Conservation (phyloP, 2,888 invertebrate genomes). For the Timema cristinae region DNA sequence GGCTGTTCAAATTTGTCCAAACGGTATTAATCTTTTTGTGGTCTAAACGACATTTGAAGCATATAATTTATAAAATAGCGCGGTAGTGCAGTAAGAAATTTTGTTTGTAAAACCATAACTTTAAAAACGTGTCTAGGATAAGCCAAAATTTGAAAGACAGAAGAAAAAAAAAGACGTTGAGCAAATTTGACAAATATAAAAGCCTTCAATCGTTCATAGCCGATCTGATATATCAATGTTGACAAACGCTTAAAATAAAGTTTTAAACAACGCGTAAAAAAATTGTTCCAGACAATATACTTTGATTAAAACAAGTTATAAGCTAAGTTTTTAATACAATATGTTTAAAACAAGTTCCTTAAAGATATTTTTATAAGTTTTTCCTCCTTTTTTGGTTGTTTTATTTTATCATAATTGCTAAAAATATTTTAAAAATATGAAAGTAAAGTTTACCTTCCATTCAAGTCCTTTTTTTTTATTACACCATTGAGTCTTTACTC, state of each 20-base stretch:
- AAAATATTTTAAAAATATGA: neutral
- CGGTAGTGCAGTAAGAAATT: too few relatives aligned
- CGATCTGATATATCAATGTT: neutral
- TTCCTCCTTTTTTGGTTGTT: neutral
- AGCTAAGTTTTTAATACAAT: neutral
- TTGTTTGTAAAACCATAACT: too few relatives aligned
- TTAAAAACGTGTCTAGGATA: too few relatives aligned
- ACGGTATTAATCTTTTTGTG: too few relatives aligned
- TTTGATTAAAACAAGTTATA: neutral
- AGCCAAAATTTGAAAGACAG: too few relatives aligned
- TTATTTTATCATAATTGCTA: neutral
- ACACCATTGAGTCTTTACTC: neutral
- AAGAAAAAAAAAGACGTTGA: too few relatives aligned
- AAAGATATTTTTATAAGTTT: neutral
- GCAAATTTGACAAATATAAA: too few relatives aligned
- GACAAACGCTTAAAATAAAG: slow-evolving; percentile 1
- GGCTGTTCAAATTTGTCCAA: too few relatives aligned
- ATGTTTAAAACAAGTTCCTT: neutral
- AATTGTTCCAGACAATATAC: neutral
- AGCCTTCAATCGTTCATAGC: too few relatives aligned
- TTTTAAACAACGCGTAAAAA: neutral
- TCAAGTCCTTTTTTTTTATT: neutral
- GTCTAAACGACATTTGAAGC: too few relatives aligned
- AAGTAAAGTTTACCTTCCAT: neutral
- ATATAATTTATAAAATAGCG: too few relatives aligned